Base-by-base conservation (phyloP, 2,888 invertebrate species). In the Parascotia fuliginaria region DNA sequence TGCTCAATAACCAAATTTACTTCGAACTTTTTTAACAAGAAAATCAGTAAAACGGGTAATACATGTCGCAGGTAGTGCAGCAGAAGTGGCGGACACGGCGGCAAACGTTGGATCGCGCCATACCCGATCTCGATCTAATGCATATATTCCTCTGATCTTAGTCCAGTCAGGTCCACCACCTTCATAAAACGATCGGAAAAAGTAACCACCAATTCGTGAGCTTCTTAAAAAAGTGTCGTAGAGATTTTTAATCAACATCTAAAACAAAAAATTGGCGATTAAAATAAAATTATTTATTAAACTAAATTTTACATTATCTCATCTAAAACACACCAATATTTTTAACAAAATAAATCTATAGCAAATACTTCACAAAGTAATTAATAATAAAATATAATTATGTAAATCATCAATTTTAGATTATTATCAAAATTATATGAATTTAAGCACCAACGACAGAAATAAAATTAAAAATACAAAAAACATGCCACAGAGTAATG, bases 101-200 rank as follows among this genome's bases (percentile, higher is more conserved):
- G 49, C 49, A 2, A 43, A 13, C 0, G 42, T 39, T 3, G 49
- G 43, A 12, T 49, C 50, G 2, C 41, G 28, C 38, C 34, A 41
- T 1, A 24, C 19, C 14, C 28, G 22, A 7, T 44, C 38, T 11
- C 27, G 33, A 9, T 43, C 39, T 12, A 19, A 22, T 2, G 40
- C 13, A 9, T 34, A 49, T 9, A 49, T 1, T 15, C 49, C 43
- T 12, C 38, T 32, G 12, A 49, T 16, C 33, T 43, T 49, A 12
- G 9, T 39, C 49, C 49, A 49, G 33, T 49, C 39, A 1, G 38
- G 11, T 2, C 19, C 16, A 1, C 39, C 42, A 1, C 37, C 41
- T 2, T 34, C 33, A 12, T 43, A 39, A 15, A 39, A 43, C 12
- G 49, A 16, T 3, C 49, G 28, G n/a, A 42, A 49, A 32, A 33